phyloP scores from a whole-genome alignment of 64 coral and sea anemone species.

The Montipora foliosa region DNA sequence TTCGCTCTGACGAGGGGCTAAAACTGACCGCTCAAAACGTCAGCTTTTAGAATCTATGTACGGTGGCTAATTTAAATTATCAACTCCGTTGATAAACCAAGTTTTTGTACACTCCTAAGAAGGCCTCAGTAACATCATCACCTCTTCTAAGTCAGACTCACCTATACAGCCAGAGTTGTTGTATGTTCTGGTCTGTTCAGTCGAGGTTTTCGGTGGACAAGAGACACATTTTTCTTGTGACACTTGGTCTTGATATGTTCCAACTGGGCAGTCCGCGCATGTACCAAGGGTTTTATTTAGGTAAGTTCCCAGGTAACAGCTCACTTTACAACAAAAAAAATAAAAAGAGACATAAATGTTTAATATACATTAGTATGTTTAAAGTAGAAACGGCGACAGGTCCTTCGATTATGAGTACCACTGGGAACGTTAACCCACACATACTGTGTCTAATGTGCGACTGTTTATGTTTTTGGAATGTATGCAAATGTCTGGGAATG shows the following conservation, averaged over 20 bases:
- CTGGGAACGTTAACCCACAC: too few relatives aligned
- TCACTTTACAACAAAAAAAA: neutral
- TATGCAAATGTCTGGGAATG: too few relatives aligned
- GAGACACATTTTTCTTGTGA: slow-evolving; percentile 11
- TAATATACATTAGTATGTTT: neutral
- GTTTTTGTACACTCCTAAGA: too few relatives aligned
- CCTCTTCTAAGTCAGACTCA: neutral
- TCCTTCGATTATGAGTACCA: neutral
- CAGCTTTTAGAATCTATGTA: too few relatives aligned
- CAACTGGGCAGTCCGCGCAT: slow-evolving; percentile 36
- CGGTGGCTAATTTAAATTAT: too few relatives aligned
- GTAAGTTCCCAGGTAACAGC: slow-evolving; percentile 31
- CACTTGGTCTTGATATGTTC: slow-evolving; percentile 49
- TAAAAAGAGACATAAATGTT: neutral
- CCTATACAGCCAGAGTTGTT: slow-evolving; percentile 40
- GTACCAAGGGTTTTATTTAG: slow-evolving; percentile 5
- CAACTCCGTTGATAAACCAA: too few relatives aligned
- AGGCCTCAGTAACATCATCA: neutral
- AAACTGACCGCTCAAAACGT: too few relatives aligned
- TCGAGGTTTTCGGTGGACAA: slow-evolving; percentile 55
- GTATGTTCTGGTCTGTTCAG: slow-evolving; percentile 25
- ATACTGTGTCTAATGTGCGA: too few relatives aligned
- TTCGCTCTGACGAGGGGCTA: too few relatives aligned
- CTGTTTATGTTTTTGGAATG: too few relatives aligned
- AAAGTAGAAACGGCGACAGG: neutral